Evolutionary conservation across 30 jellyfish, hydroid and myxozoan genomes (phyloP), one percentile per base, ranked within the genome.

Genomic region (Mastigias papua): DNA sequence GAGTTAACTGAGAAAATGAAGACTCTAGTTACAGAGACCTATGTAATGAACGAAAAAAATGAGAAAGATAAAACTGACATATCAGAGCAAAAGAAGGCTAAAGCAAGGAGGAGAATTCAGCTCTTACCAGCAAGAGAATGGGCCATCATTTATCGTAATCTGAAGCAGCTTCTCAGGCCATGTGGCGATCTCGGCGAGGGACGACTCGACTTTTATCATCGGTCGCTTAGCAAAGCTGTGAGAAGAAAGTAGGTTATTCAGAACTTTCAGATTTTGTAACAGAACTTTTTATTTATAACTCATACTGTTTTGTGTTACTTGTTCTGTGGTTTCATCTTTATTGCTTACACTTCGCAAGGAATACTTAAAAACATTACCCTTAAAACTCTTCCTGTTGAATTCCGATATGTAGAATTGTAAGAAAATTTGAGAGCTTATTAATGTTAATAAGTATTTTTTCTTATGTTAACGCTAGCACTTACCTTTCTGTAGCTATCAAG

Each of bases 111-210:
- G 57, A 63, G 48, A 37, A 87, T 87, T 11, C 68, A 42, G 66
- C 69, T 75, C 37, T 77, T 86, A 23, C 94, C 94, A 15, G 94
- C 94, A 28, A 74, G 94, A 31, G 89, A 86, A 57, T 86, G 94
- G 94, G 94, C 94, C 25, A 73, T 86, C 32, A 86, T 86, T 21
- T 86, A 86, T 32, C 67, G 94, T 21, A 86, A 86, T 60, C 80
- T 86, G 83, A 86, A 86, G 60, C 89, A 79, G 26, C 78, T 86
- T 66, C 83, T 86, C 16, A 73, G 94, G 74, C 94, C 94, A 28
- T 86, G 94, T 73, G 94, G 94, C n/a, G 86, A 86, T 26, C 81
- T 86, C 26, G 94, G 94, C 0, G 89, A 73, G 61, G 94, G 94
- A 17, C 88, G 94, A 9, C 83, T 86, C 4, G 94, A 86, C 19